phyloP scores from a whole-genome alignment of 2,797 vertebrate genomes.

The Phoxinus dragarum region DNA sequence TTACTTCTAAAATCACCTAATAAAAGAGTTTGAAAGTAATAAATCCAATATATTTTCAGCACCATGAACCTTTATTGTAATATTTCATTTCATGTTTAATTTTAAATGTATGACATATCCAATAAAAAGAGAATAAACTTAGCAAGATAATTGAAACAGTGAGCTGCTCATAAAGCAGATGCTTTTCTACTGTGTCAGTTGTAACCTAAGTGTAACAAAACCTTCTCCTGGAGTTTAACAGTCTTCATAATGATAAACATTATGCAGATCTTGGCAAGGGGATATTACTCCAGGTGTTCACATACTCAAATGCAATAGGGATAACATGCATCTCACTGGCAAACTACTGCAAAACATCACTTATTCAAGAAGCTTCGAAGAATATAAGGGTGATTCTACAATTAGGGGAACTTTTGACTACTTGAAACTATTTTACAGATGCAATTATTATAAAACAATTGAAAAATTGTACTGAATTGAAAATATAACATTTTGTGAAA shows the following conservation, averaged over 20 bases:
- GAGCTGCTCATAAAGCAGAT: conserved; percentile 4
- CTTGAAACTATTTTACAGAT: neutral
- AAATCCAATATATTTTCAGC: conserved; percentile 10
- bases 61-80: conserved; percentile 6
- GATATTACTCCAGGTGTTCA: conserved; percentile 12
- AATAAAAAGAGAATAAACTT: neutral
- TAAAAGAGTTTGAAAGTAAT: neutral
- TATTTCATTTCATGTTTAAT: neutral
- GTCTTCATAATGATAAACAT: conserved; percentile 35
- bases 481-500: neutral
- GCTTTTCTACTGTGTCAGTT: neutral
- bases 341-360: neutral
- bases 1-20: neutral
- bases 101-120: neutral
- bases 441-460: neutral
- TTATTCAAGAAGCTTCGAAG: neutral
- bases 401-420: neutral
- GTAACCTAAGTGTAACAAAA: neutral
- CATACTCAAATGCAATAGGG: neutral
- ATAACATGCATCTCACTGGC: neutral
- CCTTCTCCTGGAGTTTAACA: conserved; percentile 7
- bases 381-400: neutral
- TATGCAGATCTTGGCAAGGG: neutral
- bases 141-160: neutral
- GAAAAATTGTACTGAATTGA: neutral